Evolutionary conservation across 1,140 invertebrate genomes (phyloP).

Genomic region (Ostrea denselamellosa): DNA sequence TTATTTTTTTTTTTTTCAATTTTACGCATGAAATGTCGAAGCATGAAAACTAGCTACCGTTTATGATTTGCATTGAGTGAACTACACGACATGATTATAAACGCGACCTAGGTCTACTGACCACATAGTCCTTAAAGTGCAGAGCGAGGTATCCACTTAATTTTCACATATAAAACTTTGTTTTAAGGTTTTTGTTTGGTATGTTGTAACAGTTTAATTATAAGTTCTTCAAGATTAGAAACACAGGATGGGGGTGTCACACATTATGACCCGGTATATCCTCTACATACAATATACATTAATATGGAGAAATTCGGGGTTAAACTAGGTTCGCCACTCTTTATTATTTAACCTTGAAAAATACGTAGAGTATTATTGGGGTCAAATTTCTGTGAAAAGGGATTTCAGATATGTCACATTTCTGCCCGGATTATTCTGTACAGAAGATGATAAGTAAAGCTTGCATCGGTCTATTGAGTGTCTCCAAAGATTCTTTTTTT

Average conservation of each 20-base stretch:
- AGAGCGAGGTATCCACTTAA: background rate
- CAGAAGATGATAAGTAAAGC: slow-evolving; percentile 5
- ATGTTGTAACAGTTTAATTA: background rate
- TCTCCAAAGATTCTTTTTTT: background rate
- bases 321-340: slow-evolving; percentile 28
- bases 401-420: slow-evolving; percentile 36
- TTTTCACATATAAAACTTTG: background rate
- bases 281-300: background rate
- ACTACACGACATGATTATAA: no score
- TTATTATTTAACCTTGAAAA: slow-evolving; percentile 31
- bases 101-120: no score
- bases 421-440: slow-evolving; percentile 14
- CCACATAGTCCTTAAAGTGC: no score
- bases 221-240: background rate
- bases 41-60: no score
- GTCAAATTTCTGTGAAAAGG: slow-evolving; percentile 33
- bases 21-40: no score
- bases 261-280: slow-evolving; percentile 18
- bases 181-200: background rate
- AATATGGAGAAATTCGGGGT: slow-evolving; percentile 24
- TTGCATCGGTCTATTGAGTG: background rate
- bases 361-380: slow-evolving; percentile 30
- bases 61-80: no score
- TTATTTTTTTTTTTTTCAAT: no score
- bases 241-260: background rate